phyloP scores from a whole-genome alignment of 2,888 invertebrate species.

The Cremastinae sp. region DNA sequence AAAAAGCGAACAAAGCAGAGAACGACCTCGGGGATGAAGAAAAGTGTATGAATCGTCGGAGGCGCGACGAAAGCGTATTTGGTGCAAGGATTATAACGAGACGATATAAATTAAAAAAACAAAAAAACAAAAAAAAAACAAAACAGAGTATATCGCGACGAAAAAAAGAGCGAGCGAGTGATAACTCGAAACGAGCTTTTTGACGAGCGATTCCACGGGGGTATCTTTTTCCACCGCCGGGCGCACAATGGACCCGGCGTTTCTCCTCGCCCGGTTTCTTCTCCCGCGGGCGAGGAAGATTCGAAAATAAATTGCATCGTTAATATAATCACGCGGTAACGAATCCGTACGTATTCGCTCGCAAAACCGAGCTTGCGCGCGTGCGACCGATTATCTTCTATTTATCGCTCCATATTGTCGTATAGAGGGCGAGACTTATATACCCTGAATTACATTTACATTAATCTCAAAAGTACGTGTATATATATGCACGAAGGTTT shows the following conservation, averaged over 20 bases:
- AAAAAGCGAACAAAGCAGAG: slow-evolving; percentile 7
- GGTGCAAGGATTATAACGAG: neutral
- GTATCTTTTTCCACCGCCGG: slow-evolving; percentile 22
- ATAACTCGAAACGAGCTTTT: slow-evolving; percentile 14
- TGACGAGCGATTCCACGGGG: slow-evolving; percentile 47
- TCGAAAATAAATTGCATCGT: slow-evolving; percentile 52
- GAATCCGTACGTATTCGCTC: neutral
- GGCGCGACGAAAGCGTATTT: slow-evolving; percentile 8
- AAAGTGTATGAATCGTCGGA: slow-evolving; percentile 27
- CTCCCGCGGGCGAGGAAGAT: slow-evolving; percentile 1
- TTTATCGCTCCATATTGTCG: slow-evolving; percentile 2
- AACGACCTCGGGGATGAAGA: slow-evolving; percentile 10
- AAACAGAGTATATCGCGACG: too few species aligned
- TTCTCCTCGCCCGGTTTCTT: slow-evolving; percentile 31
- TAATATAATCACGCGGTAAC: slow-evolving; percentile 27
- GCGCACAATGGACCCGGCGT: slow-evolving; percentile 25
- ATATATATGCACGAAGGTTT: slow-evolving; percentile 51
- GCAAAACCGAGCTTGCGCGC: slow-evolving; percentile 3
- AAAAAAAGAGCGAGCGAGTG: neutral
- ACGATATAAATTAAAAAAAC: slow-evolving; percentile 6
- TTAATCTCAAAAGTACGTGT: slow-evolving; percentile 59
- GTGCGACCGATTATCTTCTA: slow-evolving; percentile 19
- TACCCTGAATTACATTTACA: slow-evolving; percentile 57
- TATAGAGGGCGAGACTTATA: neutral
- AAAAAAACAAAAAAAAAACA: slow-evolving; percentile 6